A percentile compares a stretch with the other conserved stretches of the same genome.
Conservation (phyloP, 2,888 invertebrate species). For the Pterostichus niger region DNA sequence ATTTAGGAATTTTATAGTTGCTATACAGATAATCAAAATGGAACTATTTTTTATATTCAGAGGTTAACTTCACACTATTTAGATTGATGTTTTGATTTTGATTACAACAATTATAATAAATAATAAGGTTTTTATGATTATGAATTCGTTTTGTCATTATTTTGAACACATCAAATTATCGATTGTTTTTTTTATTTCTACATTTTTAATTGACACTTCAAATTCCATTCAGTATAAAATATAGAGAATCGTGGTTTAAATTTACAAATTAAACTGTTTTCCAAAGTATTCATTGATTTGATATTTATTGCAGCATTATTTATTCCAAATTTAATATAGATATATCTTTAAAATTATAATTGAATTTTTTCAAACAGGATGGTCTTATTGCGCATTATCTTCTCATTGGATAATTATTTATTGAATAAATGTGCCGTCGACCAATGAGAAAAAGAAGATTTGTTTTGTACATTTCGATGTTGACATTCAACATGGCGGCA, state of each 20-base stretch:
- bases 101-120: constrained; percentile 26
- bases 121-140: not conserved
- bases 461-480: constrained; percentile 77
- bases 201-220: constrained; percentile 23
- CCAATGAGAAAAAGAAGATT: constrained; percentile 67
- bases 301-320: constrained; percentile 24
- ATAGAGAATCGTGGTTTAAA: constrained; percentile 23
- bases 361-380: constrained; percentile 66
- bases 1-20: constrained; percentile 29
- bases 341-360: constrained; percentile 57
- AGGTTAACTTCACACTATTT: constrained; percentile 52
- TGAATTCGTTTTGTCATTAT: constrained; percentile 4
- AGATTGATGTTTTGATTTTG: not conserved
- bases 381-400: constrained; percentile 66
- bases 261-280: constrained; percentile 10
- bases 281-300: constrained; percentile 14
- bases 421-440: constrained; percentile 65
- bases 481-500: constrained; percentile 97
- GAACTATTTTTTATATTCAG: constrained; percentile 25
- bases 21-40: not conserved
- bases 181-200: constrained; percentile 30
- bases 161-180: constrained; percentile 1
- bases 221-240: constrained; percentile 22
- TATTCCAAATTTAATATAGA: constrained; percentile 21
- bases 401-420: constrained; percentile 67